phyloP scores from a whole-genome alignment of 2,113 vertebrate genomes.

The Oenanthe melanoleuca region DNA sequence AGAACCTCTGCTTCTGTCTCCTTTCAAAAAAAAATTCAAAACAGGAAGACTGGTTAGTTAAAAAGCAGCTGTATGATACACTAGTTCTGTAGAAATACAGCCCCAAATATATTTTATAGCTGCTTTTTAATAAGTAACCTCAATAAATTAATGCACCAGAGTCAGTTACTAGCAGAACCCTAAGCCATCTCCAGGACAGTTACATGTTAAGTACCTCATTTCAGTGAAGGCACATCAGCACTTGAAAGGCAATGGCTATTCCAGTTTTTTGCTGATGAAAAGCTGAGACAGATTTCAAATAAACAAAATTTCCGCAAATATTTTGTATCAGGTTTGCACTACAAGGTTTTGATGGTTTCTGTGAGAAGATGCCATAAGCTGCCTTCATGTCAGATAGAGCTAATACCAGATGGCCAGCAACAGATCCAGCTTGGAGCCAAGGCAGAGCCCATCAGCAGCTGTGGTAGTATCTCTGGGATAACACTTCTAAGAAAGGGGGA shows the following conservation, averaged over 20 bases:
- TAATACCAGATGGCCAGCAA: neutral
- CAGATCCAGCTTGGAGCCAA: neutral
- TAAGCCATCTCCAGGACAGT: neutral
- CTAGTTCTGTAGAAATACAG: neutral
- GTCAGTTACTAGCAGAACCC: neutral
- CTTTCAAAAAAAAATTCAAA: neutral
- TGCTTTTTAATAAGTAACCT: neutral
- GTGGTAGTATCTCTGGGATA: neutral
- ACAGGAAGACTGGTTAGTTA: neutral
- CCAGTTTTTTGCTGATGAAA: neutral
- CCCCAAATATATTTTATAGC: neutral
- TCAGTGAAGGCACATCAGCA: neutral
- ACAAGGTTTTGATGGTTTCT: neutral
- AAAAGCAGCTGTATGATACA: neutral
- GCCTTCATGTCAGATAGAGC: no score
- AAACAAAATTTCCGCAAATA: neutral
- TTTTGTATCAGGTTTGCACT: neutral
- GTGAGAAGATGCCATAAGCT: neutral
- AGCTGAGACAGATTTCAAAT: neutral
- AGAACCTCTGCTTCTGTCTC: accelerated
- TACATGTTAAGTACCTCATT: neutral
- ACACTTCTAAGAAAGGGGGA: neutral
- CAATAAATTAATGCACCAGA: neutral
- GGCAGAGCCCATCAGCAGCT: accelerated
- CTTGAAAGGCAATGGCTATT: neutral